Evolutionary conservation across 2,113 vertebrate species (phyloP).

Genomic region (Nibea albiflora): DNA sequence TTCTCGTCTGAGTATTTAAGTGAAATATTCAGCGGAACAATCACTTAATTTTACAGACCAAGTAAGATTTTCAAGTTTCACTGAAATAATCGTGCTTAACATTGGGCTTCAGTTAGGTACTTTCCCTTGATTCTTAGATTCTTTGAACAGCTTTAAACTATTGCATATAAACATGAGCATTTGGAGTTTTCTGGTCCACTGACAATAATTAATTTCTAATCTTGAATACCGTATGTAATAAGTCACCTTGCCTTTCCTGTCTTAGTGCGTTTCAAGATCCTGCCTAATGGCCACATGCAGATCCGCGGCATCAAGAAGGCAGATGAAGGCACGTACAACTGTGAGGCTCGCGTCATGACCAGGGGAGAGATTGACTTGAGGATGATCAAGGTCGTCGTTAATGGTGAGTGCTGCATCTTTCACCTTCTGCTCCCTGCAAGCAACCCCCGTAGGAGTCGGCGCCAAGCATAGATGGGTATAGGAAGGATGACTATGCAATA

Average conservation of each 20-base stretch:
- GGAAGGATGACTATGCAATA: background rate
- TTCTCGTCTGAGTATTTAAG: constrained; percentile 13
- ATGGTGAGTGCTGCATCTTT: constrained; percentile 86
- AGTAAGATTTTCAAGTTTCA: background rate
- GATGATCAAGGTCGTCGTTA: constrained; percentile 93
- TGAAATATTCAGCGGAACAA: background rate
- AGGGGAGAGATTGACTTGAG: constrained; percentile 96
- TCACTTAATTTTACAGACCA: background rate
- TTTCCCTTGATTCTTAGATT: background rate
- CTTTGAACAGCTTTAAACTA: background rate
- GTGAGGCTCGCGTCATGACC: constrained; percentile 94
- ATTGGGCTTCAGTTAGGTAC: background rate
- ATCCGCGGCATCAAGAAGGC: constrained; percentile 96
- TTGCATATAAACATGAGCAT: background rate
- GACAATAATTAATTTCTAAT: background rate
- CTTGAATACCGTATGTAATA: no score
- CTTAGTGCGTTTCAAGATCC: constrained; percentile 90
- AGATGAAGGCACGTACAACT: constrained; percentile 94
- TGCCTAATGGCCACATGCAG: constrained; percentile 94
- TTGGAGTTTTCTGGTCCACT: background rate
- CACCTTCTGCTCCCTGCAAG: constrained; percentile 4
- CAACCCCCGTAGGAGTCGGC: background rate
- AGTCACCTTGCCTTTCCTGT: background rate
- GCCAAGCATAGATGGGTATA: background rate
- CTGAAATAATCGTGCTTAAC: background rate